Base-by-base conservation (phyloP, 2,888 invertebrate genomes). In the Agonopterix subpropinquella region DNA sequence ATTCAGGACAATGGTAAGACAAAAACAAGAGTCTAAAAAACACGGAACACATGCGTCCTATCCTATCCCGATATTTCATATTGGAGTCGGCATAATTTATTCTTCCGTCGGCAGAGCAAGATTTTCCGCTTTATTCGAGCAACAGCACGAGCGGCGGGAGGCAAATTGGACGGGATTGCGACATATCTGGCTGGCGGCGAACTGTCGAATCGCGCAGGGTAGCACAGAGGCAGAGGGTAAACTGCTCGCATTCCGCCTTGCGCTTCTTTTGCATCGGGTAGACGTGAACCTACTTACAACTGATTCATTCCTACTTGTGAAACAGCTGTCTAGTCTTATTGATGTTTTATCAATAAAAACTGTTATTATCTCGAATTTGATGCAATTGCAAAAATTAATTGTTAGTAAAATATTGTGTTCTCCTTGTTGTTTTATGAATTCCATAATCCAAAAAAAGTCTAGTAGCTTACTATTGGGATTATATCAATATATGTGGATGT, bases 81-180 rank as follows among this genome's bases (percentile, higher is more conserved):
- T 73, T 70, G 71, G 62, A 72, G 64, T 65, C 67, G 67, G 71
- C 65, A 76, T 78, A 80, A 84, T 80, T 77, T 82, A 80, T 85
- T 80, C 75, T 71, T 73, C 70, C 65, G 70, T 68, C 65, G 72
- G 58, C 64, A 67, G 70, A 70, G 76, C 67, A 72, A 82, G 78
- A 83, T 84, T 85, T 85, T 76, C 79, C 75, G 80, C 78, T 79
- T 83, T 83, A 81, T 78, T 77, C 78, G 68, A 79, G 77, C 74
- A 76, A 75, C 73, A 75, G 77, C 70, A 71, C 28, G 44, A 73
- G 68, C 76, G 73, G 75, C 75, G 75, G 76, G 70, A 81, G 77
- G 80, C 77, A 83, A 86, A 85, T 85, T 86, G 83, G 84, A 83
- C 78, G 68, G 77, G 79, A 85, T 82, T 84, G 84, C 79, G 82